Evolutionary conservation across 2,113 vertebrate species (phyloP).

Genomic region (Malurus alboscapulatus): DNA sequence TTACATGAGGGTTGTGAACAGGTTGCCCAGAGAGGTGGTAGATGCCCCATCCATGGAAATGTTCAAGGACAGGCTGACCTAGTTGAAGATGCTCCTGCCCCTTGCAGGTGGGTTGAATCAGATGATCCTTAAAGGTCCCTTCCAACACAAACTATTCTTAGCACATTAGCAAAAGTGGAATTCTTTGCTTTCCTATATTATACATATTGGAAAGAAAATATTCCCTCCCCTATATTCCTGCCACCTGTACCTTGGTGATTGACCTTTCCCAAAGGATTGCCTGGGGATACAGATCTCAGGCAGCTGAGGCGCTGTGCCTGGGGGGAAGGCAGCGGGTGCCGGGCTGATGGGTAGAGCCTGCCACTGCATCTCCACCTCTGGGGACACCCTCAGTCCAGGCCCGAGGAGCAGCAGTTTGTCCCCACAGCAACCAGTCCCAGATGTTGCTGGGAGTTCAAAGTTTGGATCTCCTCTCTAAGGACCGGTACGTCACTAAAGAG

Average conservation of each 20-base stretch:
- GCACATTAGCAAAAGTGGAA: not conserved
- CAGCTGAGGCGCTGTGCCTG: not conserved
- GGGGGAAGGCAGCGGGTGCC: not conserved
- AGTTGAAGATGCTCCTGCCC: not conserved
- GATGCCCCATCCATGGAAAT: not conserved
- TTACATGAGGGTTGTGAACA: not conserved
- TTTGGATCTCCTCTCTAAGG: not conserved
- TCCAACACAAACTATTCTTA: not conserved
- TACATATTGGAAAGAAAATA: not conserved
- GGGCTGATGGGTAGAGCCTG: not conserved
- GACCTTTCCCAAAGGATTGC: not conserved
- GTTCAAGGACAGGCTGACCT: not conserved
- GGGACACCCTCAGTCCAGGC: too few species aligned
- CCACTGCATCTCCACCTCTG: too few species aligned
- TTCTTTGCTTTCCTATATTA: not conserved
- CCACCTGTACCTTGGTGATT: not conserved
- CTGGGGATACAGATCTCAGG: not conserved
- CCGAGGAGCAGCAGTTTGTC: not conserved
- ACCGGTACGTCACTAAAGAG: not conserved
- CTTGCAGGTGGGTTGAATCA: not conserved
- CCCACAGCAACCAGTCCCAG: not conserved
- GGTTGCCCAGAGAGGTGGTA: not conserved
- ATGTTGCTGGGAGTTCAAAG: not conserved
- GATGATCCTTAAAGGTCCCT: not conserved
- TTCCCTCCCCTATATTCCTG: not conserved